Evolutionary conservation across 2,888 invertebrate genomes (phyloP).

Genomic region (Drosophila colorata): DNA sequence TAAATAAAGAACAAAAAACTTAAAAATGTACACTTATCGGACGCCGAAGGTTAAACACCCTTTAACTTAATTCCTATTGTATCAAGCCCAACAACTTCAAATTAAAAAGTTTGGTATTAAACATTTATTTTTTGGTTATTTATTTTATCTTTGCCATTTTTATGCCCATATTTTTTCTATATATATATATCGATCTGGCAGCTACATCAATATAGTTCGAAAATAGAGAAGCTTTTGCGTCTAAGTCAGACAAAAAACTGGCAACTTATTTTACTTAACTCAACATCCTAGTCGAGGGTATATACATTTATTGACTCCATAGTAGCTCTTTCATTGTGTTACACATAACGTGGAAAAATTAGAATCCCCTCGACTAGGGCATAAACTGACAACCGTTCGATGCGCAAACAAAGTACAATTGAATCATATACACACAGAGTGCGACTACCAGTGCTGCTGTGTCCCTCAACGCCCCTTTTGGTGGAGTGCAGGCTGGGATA

Average conservation of each 20-base stretch:
- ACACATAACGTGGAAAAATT: not conserved
- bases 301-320: not conserved
- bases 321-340: not conserved
- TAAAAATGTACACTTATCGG: not conserved
- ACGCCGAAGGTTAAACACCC: not conserved
- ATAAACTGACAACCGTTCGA: slow-evolving; percentile 31
- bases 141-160: not conserved
- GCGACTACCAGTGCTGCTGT: slow-evolving; percentile 15
- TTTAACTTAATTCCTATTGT: not conserved
- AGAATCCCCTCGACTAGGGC: not conserved
- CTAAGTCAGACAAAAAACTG: not conserved
- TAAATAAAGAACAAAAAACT: slow-evolving; percentile 9
- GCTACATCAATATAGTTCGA: too few species aligned
- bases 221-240: too few species aligned
- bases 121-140: too few species aligned
- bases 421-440: slow-evolving; percentile 43
- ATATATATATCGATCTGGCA: too few species aligned
- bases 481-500: not conserved
- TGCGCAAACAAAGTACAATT: slow-evolving; percentile 55
- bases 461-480: slow-evolving; percentile 25
- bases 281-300: not conserved
- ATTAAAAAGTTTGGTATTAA: too few species aligned
- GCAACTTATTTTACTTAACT: not conserved
- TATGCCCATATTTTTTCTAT: not conserved
- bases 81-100: too few species aligned